A percentile compares a stretch with the other conserved stretches of the same genome.
These are phyloP conservation scores for Acanthornis magna DNA, from an alignment of 2,797 vertebrate genomes.

Conservation along the genomic window DNA sequence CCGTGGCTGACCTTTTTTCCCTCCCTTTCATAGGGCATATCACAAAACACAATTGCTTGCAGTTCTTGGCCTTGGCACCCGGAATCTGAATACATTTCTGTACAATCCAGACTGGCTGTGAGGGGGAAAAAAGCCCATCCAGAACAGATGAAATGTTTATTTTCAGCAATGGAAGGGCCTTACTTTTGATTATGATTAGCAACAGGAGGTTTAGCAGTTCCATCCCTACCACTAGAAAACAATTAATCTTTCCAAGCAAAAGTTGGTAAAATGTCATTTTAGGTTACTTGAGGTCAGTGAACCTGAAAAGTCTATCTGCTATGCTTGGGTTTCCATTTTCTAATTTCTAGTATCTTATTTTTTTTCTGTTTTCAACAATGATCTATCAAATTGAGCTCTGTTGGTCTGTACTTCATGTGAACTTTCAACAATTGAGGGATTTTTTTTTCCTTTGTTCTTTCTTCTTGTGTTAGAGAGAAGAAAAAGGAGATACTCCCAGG, in stretches of 20 bases:
- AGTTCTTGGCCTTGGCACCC: background rate
- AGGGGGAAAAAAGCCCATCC: background rate
- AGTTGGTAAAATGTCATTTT: background rate
- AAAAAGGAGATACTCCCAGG: constrained; percentile 69
- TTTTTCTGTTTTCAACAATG: background rate
- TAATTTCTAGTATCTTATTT: background rate
- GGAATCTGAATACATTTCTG: background rate
- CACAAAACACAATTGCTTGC: background rate
- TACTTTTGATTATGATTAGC: background rate
- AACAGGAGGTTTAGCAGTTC: background rate
- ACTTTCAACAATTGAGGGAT: background rate
- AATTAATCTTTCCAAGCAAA: background rate
- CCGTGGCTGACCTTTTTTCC: background rate
- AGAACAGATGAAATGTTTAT: background rate
- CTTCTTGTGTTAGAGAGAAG: constrained; percentile 69
- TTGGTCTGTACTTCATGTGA: background rate
- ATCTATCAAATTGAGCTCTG: background rate
- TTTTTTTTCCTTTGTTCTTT: background rate
- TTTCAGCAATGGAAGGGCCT: background rate
- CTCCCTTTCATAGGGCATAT: background rate
- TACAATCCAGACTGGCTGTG: background rate
- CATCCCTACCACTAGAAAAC: background rate
- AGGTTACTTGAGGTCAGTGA: background rate
- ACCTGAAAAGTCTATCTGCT: background rate
- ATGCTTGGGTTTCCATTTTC: background rate